A percentile compares a stretch with the other conserved stretches of the same genome.
Evolutionary conservation across 2,797 vertebrate species (phyloP).

Genomic region (Saxicola maurus): DNA sequence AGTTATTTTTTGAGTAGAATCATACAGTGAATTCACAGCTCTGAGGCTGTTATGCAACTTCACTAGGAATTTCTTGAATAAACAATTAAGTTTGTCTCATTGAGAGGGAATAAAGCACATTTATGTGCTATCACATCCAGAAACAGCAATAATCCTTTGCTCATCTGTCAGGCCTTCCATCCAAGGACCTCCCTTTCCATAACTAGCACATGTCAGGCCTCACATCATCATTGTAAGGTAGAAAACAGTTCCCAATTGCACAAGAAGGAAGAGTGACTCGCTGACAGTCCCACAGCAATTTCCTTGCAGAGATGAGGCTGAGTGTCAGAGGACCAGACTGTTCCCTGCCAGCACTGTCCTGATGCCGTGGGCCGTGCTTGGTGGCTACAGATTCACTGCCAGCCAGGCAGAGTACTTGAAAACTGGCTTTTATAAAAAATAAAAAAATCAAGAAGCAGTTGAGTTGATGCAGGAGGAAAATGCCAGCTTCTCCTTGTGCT

Average conservation of each 20-base stretch:
- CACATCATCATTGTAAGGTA: background rate
- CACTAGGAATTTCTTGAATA: background rate
- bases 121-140: background rate
- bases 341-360: background rate
- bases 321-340: background rate
- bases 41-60: constrained; percentile 11
- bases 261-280: background rate
- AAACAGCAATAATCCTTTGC: constrained; percentile 35
- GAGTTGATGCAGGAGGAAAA: background rate
- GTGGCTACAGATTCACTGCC: background rate
- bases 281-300: constrained; percentile 8
- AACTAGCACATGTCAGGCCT: background rate
- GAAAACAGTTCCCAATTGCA: background rate
- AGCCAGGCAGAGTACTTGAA: background rate
- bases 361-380: background rate
- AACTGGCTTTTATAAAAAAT: background rate
- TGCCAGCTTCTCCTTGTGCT: background rate
- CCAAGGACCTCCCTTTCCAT: background rate
- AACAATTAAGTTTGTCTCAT: background rate
- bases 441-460: background rate
- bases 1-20: background rate
- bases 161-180: constrained; percentile 10
- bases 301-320: constrained; percentile 12
- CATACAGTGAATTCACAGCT: background rate
- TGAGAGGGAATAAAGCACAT: constrained; percentile 4